Conservation (phyloP, 2,113 vertebrate species). For the Promerops cafer region DNA sequence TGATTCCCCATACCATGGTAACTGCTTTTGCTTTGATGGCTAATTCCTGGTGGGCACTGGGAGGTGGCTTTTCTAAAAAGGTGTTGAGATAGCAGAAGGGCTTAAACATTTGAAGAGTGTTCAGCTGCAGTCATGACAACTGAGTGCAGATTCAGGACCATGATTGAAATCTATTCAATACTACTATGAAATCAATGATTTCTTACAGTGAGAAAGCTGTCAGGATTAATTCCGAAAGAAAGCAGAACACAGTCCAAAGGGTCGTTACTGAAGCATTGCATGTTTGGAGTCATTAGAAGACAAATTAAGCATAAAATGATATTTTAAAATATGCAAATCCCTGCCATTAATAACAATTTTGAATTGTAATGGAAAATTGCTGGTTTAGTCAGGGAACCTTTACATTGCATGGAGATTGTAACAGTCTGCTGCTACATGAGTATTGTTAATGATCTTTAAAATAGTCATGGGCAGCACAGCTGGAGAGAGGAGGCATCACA, state of each 20-base stretch:
- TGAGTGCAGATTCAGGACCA: neutral
- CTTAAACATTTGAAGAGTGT: neutral
- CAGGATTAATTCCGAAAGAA: neutral
- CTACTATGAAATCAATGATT: neutral
- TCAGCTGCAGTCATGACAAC: neutral
- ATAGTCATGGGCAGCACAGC: neutral
- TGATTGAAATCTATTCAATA: neutral
- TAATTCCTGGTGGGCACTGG: neutral
- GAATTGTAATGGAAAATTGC: neutral
- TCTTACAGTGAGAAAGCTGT: neutral
- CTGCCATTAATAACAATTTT: neutral
- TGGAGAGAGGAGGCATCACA: neutral
- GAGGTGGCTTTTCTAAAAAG: neutral
- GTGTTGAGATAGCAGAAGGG: neutral
- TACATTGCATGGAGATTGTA: neutral
- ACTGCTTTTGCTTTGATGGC: neutral
- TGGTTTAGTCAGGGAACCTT: conserved; percentile 1
- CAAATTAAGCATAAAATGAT: neutral
- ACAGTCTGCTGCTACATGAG: conserved; percentile 23
- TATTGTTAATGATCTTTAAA: neutral
- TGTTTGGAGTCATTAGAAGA: conserved; percentile 16
- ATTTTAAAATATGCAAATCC: neutral
- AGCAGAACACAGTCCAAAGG: neutral
- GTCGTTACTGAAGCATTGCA: neutral
- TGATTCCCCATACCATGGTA: neutral